Evolutionary conservation across 1,140 invertebrate species (phyloP), one percentile per base, ranked within the genome.

Genomic region (Ridgeia piscesae): DNA sequence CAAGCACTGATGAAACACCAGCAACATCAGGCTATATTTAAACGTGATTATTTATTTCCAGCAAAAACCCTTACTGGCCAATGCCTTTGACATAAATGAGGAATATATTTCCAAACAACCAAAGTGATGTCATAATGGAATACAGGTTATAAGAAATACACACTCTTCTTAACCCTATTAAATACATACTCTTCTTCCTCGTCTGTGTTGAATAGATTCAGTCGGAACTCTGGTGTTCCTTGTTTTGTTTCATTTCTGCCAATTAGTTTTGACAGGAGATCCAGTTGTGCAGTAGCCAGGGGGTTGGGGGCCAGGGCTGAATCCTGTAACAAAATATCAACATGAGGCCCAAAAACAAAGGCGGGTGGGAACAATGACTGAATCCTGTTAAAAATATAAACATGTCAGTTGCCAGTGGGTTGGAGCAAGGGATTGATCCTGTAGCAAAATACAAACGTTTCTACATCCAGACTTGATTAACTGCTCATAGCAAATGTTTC

Each of bases 121-220:
- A 77, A 77, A 77, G 58, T 27, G 27, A 77, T 77, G 58, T 21
- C 58, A 14, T 77, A 77, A 77, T 77, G 4, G 14, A 31, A 77
- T 21, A 77, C 27, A 4, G 27, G 27, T 77, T 77, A 77, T 21
- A 77, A 77, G 11, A 77, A 77, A 2, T 77, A 77, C 58, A 21
- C 27, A 77, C 58, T 77, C 0, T n/a, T n/a, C n/a, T n/a, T n/a
- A n/a, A n/a, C n/a, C n/a, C n/a, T 11, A 17, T 14, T 33, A 11
- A 1, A 27, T 31, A 94, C 95, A 94, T 93, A 95, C 95, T 95
- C 94, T 94, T 96, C 95, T 93, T 96, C 96, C 92, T 95, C 93
- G 92, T 96, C 95, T 34, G 94, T 95, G 92, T 94, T 95, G 92
- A 96, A 96, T 0, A 96, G 92, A 93, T 96, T 96, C 8, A 96